These are phyloP conservation scores for Brachionus manjavacas DNA, from an alignment of 1,140 invertebrate species.

Conservation along the genomic window DNA sequence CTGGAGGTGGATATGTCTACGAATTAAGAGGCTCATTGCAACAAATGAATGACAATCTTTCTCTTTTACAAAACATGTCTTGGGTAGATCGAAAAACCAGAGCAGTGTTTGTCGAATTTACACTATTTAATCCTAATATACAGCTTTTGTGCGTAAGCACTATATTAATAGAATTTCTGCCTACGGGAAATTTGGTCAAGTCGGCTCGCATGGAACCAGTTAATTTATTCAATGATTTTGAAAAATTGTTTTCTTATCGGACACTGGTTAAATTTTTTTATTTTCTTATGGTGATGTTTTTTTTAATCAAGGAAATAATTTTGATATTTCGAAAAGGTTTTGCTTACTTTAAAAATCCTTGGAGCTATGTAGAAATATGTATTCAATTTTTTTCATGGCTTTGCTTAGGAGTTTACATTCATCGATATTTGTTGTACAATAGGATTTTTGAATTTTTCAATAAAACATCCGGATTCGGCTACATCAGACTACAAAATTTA, in stretches of 20 bases:
- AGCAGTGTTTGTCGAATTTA: slow-evolving; percentile 63
- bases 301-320: slow-evolving; percentile 57
- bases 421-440: slow-evolving; percentile 52
- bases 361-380: slow-evolving; percentile 57
- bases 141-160: slow-evolving; percentile 60
- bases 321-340: slow-evolving; percentile 46
- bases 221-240: slow-evolving; percentile 48
- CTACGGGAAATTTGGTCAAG: slow-evolving; percentile 59
- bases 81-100: slow-evolving; percentile 63
- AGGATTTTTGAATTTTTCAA: slow-evolving; percentile 55
- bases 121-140: slow-evolving; percentile 62
- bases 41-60: slow-evolving; percentile 52
- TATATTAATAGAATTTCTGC: slow-evolving; percentile 60
- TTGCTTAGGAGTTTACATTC: slow-evolving; percentile 56
- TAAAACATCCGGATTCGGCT: slow-evolving; percentile 58
- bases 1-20: slow-evolving; percentile 62
- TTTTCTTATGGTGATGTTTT: slow-evolving; percentile 59
- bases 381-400: slow-evolving; percentile 56
- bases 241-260: slow-evolving; percentile 50
- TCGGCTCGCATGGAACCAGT: slow-evolving; percentile 59
- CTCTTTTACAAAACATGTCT: slow-evolving; percentile 50
- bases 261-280: slow-evolving; percentile 55
- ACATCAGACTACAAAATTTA: slow-evolving; percentile 60
- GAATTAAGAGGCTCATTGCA: slow-evolving; percentile 55
- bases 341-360: slow-evolving; percentile 56